phyloP scores from a whole-genome alignment of 2,113 vertebrate species.

The Eretmochelys imbricata region DNA sequence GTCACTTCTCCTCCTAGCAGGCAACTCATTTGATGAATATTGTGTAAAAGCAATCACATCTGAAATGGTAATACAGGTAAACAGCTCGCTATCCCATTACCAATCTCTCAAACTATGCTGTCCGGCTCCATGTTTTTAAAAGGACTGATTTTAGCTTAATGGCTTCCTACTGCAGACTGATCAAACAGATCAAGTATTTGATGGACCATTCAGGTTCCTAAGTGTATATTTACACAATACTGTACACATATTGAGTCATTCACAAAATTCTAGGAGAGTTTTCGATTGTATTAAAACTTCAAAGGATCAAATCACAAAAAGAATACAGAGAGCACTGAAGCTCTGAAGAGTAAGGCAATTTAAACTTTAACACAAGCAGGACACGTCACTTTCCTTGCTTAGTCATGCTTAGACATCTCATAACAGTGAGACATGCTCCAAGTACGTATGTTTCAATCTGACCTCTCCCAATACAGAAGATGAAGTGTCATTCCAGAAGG shows the following conservation, averaged over 20 bases:
- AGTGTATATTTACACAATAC: neutral
- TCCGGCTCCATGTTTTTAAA: neutral
- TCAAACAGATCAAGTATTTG: neutral
- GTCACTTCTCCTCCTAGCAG: neutral
- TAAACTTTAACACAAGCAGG: neutral
- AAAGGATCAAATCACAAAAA: neutral
- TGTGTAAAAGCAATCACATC: neutral
- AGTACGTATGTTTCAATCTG: fast-evolving
- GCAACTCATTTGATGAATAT: fast-evolving
- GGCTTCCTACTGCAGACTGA: fast-evolving
- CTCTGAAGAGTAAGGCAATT: neutral
- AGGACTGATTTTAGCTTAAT: neutral
- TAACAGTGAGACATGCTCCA: too few relatives aligned
- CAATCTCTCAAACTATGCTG: neutral
- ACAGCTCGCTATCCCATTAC: neutral
- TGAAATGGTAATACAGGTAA: neutral
- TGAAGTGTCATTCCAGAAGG: neutral
- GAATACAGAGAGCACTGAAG: neutral
- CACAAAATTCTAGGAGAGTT: neutral
- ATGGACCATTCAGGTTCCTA: neutral
- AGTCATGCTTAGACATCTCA: neutral
- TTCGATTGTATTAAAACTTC: neutral
- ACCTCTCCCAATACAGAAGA: too few relatives aligned
- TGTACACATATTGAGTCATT: neutral
- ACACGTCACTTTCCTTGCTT: neutral